Evolutionary conservation across 2,113 vertebrate genomes (phyloP).

Genomic region (Thomomys bottae): DNA sequence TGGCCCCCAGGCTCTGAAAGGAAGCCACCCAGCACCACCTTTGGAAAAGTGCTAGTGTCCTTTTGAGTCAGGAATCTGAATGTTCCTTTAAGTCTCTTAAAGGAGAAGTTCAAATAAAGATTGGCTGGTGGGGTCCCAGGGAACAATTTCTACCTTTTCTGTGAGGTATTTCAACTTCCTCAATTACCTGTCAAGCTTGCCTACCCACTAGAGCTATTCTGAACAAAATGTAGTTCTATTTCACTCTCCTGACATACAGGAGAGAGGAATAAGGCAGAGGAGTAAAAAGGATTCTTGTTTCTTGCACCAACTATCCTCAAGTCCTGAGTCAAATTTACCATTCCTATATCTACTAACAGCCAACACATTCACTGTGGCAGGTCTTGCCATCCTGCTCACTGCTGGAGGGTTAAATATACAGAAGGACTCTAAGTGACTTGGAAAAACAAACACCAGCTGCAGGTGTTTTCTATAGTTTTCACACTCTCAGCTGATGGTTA

Average conservation of each 20-base stretch:
- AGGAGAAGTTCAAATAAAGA: neutral
- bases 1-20: neutral
- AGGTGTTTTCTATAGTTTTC: neutral
- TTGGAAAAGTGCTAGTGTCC: neutral
- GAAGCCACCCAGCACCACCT: neutral
- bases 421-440: neutral
- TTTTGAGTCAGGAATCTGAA: constrained; percentile 7
- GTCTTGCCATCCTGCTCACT: neutral
- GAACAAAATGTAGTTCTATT: neutral
- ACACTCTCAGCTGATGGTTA: neutral
- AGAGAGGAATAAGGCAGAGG: neutral
- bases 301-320: neutral
- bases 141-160: neutral
- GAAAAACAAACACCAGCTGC: neutral
- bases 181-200: neutral
- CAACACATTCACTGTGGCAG: neutral
- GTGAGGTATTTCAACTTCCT: neutral
- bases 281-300: neutral
- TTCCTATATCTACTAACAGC: neutral
- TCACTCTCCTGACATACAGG: neutral
- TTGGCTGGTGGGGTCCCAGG: neutral
- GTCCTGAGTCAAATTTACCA: neutral
- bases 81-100: neutral
- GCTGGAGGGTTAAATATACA: neutral
- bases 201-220: neutral